Evolutionary conservation across 2,113 vertebrate species (phyloP).

Genomic region (Craseonycteris thonglongyai): DNA sequence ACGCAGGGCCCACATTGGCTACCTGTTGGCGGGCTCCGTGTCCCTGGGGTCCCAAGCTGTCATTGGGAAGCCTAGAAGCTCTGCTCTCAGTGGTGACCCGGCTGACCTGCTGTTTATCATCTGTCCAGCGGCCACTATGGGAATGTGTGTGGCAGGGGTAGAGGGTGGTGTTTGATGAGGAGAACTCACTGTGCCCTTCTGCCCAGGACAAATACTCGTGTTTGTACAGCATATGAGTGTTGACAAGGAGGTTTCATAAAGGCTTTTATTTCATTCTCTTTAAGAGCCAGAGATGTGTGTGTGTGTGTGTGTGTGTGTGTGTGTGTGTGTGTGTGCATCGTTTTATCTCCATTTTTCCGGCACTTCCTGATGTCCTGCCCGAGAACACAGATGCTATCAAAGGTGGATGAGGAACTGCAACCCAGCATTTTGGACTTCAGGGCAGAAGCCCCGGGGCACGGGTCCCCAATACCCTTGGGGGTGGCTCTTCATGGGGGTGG

Average conservation of each 20-base stretch:
- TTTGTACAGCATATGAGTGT: background rate
- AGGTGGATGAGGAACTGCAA: background rate
- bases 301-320: too few species aligned
- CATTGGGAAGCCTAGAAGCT: background rate
- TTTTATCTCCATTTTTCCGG: background rate
- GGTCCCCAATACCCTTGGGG: background rate
- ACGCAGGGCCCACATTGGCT: background rate
- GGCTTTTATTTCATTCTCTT: background rate
- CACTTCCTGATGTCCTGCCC: background rate
- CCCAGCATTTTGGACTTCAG: background rate
- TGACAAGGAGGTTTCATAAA: background rate
- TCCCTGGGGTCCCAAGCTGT: background rate
- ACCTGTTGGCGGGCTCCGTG: too few species aligned
- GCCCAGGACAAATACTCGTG: background rate
- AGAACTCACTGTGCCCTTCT: background rate
- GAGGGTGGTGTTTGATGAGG: background rate
- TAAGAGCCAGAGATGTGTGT: background rate
- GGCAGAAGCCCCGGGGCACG: background rate
- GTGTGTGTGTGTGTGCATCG: too few species aligned
- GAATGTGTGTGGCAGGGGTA: too few species aligned
- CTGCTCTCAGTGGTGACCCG: background rate
- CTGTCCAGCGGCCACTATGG: background rate
- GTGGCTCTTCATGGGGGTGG: background rate
- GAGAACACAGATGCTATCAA: background rate
- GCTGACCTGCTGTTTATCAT: background rate